Percentiles rank a stretch among this genome's conserved stretches.
Conservation (phyloP, 2,113 vertebrate genomes). For the Thunnus maccoyii region DNA sequence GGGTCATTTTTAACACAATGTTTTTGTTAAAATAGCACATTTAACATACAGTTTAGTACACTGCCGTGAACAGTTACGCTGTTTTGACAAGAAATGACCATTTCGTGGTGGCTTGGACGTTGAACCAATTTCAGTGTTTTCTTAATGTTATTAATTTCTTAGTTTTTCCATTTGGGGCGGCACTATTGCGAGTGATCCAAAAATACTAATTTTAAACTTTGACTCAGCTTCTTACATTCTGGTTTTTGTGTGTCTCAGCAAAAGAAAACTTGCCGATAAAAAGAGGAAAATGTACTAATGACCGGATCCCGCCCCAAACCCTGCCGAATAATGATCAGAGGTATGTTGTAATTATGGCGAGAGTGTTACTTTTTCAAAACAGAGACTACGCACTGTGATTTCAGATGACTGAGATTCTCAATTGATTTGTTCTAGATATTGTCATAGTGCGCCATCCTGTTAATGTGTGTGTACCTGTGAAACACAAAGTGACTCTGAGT, state of each 20-base stretch:
- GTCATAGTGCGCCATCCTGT: constrained; percentile 85
- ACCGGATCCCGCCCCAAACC: constrained; percentile 37
- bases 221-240: constrained; percentile 22
- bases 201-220: neutral
- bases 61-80: neutral
- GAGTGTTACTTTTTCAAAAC: neutral
- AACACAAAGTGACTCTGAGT: constrained; percentile 82
- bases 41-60: neutral
- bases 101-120: neutral
- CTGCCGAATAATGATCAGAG: constrained; percentile 73
- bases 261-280: constrained; percentile 2
- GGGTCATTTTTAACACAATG: neutral
- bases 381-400: neutral
- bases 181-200: neutral
- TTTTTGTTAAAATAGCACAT: neutral
- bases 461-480: constrained; percentile 84
- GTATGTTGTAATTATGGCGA: constrained; percentile 47
- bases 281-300: constrained; percentile 64
- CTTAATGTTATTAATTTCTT: neutral
- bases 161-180: neutral
- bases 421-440: constrained; percentile 79
- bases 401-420: neutral
- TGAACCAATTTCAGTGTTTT: neutral
- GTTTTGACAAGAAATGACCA: constrained; percentile 41
- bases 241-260: neutral